A percentile compares a stretch with the other conserved stretches of the same genome.
These are phyloP conservation scores for Pavo muticus DNA, from an alignment of 2,113 vertebrate genomes.

Conservation along the genomic window DNA sequence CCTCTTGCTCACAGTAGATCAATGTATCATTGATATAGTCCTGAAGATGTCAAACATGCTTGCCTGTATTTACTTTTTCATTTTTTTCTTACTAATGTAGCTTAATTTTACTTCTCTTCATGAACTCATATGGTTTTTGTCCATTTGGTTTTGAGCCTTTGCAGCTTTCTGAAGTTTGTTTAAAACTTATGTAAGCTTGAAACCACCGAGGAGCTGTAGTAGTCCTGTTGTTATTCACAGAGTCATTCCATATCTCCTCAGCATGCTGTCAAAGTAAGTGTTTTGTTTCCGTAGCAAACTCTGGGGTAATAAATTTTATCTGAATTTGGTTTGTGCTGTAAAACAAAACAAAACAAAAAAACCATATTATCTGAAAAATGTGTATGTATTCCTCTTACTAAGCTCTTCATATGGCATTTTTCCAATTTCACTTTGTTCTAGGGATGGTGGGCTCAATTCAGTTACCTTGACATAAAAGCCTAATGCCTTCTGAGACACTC, in stretches of 20 bases:
- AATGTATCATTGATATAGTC: not conserved
- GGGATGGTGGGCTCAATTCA: not conserved
- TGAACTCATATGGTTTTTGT: not conserved
- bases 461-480: rapidly evolving
- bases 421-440: not conserved
- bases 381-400: rapidly evolving
- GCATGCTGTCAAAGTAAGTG: not conserved
- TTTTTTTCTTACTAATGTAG: not conserved
- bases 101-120: not conserved
- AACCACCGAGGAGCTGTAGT: not conserved
- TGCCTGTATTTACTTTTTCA: not conserved
- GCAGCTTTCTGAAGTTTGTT: not conserved
- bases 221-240: not conserved
- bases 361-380: not conserved
- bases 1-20: not conserved
- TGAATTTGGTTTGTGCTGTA: not conserved
- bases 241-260: not conserved
- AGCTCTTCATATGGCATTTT: not conserved
- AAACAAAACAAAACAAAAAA: not conserved
- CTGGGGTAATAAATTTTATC: not conserved
- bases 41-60: not conserved
- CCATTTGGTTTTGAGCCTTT: not conserved
- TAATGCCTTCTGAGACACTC: not conserved
- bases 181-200: not conserved
- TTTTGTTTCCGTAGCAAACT: not conserved